Evolutionary conservation across 2,113 vertebrate species (phyloP), one percentile per base, ranked within the genome.

Genomic region (Corythoichthys haematopterus): DNA sequence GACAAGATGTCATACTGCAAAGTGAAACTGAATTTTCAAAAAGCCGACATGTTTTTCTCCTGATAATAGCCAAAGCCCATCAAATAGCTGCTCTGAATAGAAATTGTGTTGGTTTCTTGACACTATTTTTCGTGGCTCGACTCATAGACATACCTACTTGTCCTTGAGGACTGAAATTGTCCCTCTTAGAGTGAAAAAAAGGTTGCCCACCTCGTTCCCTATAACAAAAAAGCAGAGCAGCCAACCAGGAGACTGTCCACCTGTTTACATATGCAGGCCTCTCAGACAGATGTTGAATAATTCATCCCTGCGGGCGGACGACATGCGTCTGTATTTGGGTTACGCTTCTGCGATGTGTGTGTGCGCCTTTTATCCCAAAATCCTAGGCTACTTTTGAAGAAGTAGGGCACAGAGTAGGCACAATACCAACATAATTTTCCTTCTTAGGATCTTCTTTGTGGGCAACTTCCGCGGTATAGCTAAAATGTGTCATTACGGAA

Each of bases 261-360:
- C 84, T 85, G 80, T 87, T 86, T 85, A 79, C 80, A 77, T 80
- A 86, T 90, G 84, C 86, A 85, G 65, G 79, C 80, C 80, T 77
- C 84, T 77, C 82, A 89, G 88, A 89, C 87, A 86, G 82, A 84
- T 76, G 82, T 80, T 90, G 87, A 87, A 90, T 89, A 84, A 89
- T 90, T 88, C 87, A 90, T 84, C 66, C 77, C 61, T 33, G 53
- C 74, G 80, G 80, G 83, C 80, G 80, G 82, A 87, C 84, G 80
- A 76, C 81, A 83, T 69, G 82, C 82, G 82, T 82, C 88, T 89
- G 86, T 85, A 87, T 90, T 89, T 89, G 87, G 87, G 88, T 90
- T 90, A 89, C 69, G 78, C 66, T 74, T 80, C 77, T 79, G 79
- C 74, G 65, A 2, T 33, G 52, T 33, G 55, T 36, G 55, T 1